phyloP scores from a whole-genome alignment of 2,797 vertebrate species.

The Yasuhikotakia modesta region DNA sequence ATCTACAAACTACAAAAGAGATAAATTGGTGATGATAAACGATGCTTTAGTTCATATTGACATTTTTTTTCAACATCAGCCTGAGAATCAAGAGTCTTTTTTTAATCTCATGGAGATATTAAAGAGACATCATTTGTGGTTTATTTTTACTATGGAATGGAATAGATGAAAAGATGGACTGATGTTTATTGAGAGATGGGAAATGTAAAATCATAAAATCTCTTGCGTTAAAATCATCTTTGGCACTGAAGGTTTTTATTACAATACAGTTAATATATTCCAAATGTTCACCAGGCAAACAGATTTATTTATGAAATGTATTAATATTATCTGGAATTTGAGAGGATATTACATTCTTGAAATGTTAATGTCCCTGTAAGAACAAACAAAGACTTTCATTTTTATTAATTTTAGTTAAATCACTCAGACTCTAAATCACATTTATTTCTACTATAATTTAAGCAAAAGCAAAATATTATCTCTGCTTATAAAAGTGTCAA shows the following conservation, averaged over 20 bases:
- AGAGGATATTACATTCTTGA: background rate
- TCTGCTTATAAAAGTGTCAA: background rate
- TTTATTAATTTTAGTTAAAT: background rate
- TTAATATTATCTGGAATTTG: constrained; percentile 13
- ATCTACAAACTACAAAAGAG: background rate
- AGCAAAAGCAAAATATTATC: background rate
- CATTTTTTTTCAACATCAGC: background rate
- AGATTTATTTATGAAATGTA: background rate
- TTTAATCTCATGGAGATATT: background rate
- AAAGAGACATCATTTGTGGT: background rate
- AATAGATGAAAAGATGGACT: background rate
- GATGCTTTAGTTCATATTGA: background rate
- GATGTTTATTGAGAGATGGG: background rate
- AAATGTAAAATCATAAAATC: background rate
- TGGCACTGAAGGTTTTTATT: background rate
- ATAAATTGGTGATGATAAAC: background rate
- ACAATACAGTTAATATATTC: constrained; percentile 16
- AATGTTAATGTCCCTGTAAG: background rate
- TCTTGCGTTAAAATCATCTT: background rate
- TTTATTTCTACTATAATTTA: background rate
- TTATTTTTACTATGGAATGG: background rate
- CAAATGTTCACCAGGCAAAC: background rate
- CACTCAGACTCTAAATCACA: background rate
- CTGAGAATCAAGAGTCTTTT: background rate
- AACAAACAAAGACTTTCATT: background rate